Base-by-base conservation (phyloP, 2,888 invertebrate species). In the Apotomis turbidana region DNA sequence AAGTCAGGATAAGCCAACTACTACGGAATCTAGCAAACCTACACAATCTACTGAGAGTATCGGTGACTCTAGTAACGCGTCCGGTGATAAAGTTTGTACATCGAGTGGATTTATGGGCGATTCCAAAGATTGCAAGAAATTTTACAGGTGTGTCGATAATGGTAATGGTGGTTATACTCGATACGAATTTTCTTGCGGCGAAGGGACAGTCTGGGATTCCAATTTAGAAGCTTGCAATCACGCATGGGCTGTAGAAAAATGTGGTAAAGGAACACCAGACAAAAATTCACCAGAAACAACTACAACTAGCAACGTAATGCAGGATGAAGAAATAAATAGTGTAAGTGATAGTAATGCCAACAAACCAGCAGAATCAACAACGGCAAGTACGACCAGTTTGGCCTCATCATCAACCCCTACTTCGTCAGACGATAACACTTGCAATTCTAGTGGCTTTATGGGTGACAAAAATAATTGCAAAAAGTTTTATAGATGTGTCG, bases 171-270 rank as follows among this genome's bases (percentile, higher is more conserved):
- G 93, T 3, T 96, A 91, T 78, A 95, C 89, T 61, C 95, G 94
- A 86, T 95, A 96, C 82, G 95, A 96, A 75, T 97, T 96, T 84
- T 90, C 90, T 12, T 97, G 97, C 85, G 96, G 95, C 3, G 94
- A 95, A 69, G 97, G 96, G 64, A 97, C 97, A 5, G 95, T 96
- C 49, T 97, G 97, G 97, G 96, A 97, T 87, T 94, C 95, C 71
- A 89, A 93, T 67, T 88, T 95, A 73, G 91, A 95, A 82, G 94
- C 95, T 63, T 97, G 97, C 83, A 96, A 97, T 85, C 94, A 97
- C 82, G 93, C 94, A 55, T 94, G 93, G 87, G 91, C 93, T 41
- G 94, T 94, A 64, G 87, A 90, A 69, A 85, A 87, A 4, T 93
- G 93, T 78, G 83, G 80, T 27, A 74, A 76, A 46, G 49, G 27